Evolutionary conservation across 2,888 invertebrate species (phyloP).

Genomic region (Drosophila kanekoi): DNA sequence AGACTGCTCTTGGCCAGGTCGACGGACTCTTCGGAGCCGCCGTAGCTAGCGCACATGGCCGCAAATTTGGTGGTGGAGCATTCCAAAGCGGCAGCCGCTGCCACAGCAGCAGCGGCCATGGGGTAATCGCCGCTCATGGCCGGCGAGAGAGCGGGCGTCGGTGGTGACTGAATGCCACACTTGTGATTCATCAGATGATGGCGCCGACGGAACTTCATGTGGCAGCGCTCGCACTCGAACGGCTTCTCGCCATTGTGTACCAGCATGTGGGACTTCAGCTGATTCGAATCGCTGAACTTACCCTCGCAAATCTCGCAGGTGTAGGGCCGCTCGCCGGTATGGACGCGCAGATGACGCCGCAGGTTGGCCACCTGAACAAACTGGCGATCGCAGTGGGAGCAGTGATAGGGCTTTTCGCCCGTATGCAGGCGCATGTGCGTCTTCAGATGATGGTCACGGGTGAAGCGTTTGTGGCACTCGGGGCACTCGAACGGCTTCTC

Average conservation of each 20-base stretch:
- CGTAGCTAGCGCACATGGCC: conserved; percentile 82
- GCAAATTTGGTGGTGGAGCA: conserved; percentile 81
- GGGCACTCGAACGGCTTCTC: conserved; percentile 97
- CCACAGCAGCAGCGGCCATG: conserved; percentile 55
- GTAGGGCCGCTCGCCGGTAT: conserved; percentile 96
- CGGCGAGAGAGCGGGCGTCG: conserved; percentile 83
- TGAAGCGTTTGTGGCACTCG: conserved; percentile 96
- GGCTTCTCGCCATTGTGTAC: conserved; percentile 97
- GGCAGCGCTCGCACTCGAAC: conserved; percentile 92
- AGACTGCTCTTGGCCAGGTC: conserved; percentile 65
- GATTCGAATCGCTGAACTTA: conserved; percentile 96
- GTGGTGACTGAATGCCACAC: conserved; percentile 87
- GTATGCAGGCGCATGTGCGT: conserved; percentile 97
- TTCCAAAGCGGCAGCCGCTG: conserved; percentile 66
- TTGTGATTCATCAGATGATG: conserved; percentile 95
- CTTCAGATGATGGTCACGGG: conserved; percentile 96
- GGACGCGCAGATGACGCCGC: conserved; percentile 94
- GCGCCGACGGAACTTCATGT: conserved; percentile 92
- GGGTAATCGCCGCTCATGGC: conserved; percentile 82
- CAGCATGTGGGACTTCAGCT: conserved; percentile 94
- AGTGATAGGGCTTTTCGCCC: conserved; percentile 96
- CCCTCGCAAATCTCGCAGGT: conserved; percentile 94
- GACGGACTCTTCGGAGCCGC: conserved; percentile 83
- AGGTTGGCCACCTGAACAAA: conserved; percentile 97
- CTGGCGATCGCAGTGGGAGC: conserved; percentile 95